These are phyloP conservation scores for Drosophila saltans DNA, from an alignment of 1,140 invertebrate species.

Conservation along the genomic window DNA sequence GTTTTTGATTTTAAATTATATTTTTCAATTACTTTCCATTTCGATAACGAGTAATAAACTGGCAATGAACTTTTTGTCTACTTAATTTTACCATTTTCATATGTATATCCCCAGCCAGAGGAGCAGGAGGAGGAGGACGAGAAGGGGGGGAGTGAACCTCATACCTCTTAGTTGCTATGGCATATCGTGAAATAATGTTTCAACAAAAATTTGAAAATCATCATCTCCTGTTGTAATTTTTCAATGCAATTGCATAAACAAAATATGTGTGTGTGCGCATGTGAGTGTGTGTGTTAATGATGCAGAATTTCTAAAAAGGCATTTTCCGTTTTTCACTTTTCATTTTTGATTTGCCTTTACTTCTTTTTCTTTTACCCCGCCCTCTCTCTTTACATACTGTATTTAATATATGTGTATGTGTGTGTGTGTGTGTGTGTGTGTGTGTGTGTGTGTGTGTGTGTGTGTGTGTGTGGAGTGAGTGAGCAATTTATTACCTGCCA, in stretches of 20 bases:
- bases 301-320: conserved; percentile 43
- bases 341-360: conserved; percentile 41
- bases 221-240: conserved; percentile 17
- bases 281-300: conserved; percentile 15
- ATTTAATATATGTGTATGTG: not conserved
- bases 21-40: not conserved
- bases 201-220: conserved; percentile 16
- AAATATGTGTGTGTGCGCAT: conserved; percentile 27
- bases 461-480: conserved; percentile 19
- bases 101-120: not conserved
- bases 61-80: conserved; percentile 3
- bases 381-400: conserved; percentile 7
- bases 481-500: conserved; percentile 77
- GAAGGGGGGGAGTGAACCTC: too few species aligned
- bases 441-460: conserved; percentile 7
- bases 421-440: conserved; percentile 17
- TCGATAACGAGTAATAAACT: not conserved
- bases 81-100: not conserved
- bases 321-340: conserved; percentile 58
- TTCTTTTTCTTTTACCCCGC: not conserved
- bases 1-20: not conserved
- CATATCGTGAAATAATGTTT: conserved; percentile 1
- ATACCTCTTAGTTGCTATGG: not conserved
- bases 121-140: too few species aligned
- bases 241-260: conserved; percentile 48